These are phyloP conservation scores for Liopterus haemorrhoidalis DNA, from an alignment of 2,888 invertebrate genomes.

Conservation along the genomic window DNA sequence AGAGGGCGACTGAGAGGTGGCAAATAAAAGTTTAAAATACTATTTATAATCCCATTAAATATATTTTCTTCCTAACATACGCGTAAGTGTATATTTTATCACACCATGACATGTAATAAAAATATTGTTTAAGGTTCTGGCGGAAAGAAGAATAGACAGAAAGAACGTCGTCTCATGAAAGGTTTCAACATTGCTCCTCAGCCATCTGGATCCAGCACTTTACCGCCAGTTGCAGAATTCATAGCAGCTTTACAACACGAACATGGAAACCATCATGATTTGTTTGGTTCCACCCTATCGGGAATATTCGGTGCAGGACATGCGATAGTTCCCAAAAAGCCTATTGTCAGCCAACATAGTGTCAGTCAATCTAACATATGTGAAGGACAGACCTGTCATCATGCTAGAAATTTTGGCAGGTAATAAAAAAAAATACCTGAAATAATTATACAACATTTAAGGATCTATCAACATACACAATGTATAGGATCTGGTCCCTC, in stretches of 20 bases:
- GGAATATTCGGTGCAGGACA: conserved; percentile 53
- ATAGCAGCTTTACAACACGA: conserved; percentile 67
- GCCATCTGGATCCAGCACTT: conserved; percentile 53
- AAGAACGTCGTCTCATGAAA: conserved; percentile 88
- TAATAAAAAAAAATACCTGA: conserved; percentile 3
- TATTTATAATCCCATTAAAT: conserved; percentile 1
- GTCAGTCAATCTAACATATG: conserved; percentile 46
- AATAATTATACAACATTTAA: no score
- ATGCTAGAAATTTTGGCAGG: conserved; percentile 31
- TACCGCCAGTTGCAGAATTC: conserved; percentile 74
- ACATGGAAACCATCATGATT: conserved; percentile 54
- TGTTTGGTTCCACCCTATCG: conserved; percentile 64
- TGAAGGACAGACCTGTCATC: conserved; percentile 37
- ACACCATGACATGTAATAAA: no score
- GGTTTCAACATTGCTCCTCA: conserved; percentile 85
- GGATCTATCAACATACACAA: no score
- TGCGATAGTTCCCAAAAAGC: conserved; percentile 48
- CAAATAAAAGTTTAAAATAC: no score
- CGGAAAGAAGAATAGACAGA: conserved; percentile 89
- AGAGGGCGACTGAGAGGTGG: no score
- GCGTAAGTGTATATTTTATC: no score
- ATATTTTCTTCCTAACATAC: no score
- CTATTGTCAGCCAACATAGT: conserved; percentile 45
- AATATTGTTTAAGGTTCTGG: conserved; percentile 60
- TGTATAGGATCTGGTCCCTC: no score